phyloP scores from a whole-genome alignment of 2,797 vertebrate species.

The Anabas testudineus region DNA sequence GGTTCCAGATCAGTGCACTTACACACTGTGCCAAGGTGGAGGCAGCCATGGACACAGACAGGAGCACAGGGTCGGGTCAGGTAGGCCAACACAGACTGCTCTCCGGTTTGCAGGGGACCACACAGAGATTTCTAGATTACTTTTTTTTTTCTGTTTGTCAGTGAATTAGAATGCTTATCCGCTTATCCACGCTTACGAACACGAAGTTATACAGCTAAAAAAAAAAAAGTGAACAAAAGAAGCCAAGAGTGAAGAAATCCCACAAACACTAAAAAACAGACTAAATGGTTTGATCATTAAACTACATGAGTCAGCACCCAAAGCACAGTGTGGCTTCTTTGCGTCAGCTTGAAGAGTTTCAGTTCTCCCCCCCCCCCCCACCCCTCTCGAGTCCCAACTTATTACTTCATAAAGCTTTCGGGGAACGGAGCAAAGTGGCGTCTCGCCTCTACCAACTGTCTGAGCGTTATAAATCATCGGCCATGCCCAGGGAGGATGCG shows the following conservation, averaged over 20 bases:
- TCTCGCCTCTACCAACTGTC: constrained; percentile 43
- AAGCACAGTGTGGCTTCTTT: constrained; percentile 23
- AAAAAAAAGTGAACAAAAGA: background rate
- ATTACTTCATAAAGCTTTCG: constrained; percentile 40
- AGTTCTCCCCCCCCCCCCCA: constrained; percentile 1
- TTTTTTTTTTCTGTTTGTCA: background rate
- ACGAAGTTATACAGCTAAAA: background rate
- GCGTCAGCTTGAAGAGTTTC: constrained; percentile 18
- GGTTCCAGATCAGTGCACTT: constrained; percentile 63
- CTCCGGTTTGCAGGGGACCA: constrained; percentile 27
- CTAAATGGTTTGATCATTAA: constrained; percentile 34
- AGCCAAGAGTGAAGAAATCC: background rate
- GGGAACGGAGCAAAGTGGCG: background rate
- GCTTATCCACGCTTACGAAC: background rate
- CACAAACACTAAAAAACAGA: background rate
- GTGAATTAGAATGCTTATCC: background rate
- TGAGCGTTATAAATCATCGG: constrained; percentile 64
- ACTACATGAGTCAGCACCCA: constrained; percentile 32
- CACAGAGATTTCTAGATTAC: constrained; percentile 5
- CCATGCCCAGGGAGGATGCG: constrained; percentile 42
- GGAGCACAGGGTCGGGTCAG: constrained; percentile 29
- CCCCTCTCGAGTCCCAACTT: constrained; percentile 11
- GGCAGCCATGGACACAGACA: constrained; percentile 5
- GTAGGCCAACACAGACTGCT: constrained; percentile 14
- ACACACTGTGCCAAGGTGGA: constrained; percentile 31